These are phyloP conservation scores for Rhinichthys osculus DNA, from an alignment of 2,797 vertebrate genomes.

Conservation along the genomic window DNA sequence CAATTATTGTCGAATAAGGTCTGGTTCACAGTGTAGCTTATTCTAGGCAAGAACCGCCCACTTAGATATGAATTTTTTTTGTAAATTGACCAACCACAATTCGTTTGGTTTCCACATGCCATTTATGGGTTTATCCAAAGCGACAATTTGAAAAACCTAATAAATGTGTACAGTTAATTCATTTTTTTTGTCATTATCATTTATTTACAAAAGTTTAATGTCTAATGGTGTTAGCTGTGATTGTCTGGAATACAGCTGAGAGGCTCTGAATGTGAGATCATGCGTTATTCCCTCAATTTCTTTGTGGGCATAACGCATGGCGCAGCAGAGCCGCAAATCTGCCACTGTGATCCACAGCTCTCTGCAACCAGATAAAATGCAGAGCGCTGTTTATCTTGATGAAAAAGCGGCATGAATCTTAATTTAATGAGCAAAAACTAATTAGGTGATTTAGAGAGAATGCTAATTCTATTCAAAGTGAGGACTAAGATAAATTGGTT, in stretches of 20 bases:
- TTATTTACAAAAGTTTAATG: slow-evolving; percentile 13
- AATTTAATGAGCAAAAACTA: slow-evolving; percentile 68
- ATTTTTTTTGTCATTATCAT: background rate
- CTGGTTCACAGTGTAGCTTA: background rate
- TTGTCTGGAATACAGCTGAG: slow-evolving; percentile 20
- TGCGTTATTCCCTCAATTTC: slow-evolving; percentile 9
- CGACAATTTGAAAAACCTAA: background rate
- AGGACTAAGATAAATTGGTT: slow-evolving; percentile 66
- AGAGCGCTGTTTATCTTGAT: slow-evolving; percentile 55
- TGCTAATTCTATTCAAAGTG: slow-evolving; percentile 63
- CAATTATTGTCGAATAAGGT: background rate
- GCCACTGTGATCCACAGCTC: slow-evolving; percentile 37
- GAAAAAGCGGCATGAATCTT: slow-evolving; percentile 60
- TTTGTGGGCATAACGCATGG: background rate
- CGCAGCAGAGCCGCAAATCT: slow-evolving; percentile 34
- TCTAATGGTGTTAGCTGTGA: background rate
- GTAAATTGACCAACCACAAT: background rate
- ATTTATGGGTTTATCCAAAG: background rate
- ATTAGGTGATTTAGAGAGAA: slow-evolving; percentile 65
- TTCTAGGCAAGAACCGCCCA: background rate
- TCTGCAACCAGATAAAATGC: slow-evolving; percentile 52
- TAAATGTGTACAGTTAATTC: too few relatives aligned
- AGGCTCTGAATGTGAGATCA: background rate
- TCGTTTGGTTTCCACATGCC: background rate
- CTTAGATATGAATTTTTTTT: background rate